Evolutionary conservation across 2,113 vertebrate species (phyloP), one percentile per base, ranked within the genome.

Genomic region (Crypturellus undulatus): DNA sequence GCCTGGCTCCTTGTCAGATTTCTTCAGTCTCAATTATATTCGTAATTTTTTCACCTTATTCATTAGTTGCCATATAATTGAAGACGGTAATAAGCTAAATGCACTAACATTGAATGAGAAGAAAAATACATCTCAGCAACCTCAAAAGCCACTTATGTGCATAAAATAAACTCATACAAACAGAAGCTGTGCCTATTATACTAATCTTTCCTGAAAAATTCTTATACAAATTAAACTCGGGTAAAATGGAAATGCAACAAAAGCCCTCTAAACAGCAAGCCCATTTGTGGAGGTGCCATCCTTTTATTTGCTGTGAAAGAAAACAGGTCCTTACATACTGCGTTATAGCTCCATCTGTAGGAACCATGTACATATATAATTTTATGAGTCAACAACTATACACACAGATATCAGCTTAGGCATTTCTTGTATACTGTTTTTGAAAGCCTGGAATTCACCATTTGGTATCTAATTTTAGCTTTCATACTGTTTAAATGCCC

Each of bases 291-390:
- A 81, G 43, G 76, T 9, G 6, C 2, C 81, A 89, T 30, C 22
- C 4, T 4, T 77, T 79, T 65, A 54, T 59, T 47, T 79, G 36
- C 45, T 70, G 43, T 45, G 54, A 45, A 84, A 76, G 24, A 49
- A 82, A 79, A 17, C 26, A 72, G 38, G 12, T n/a, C 17, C 12
- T 43, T 82, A 91, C 62, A 92, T 73, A 91, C 87, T 93, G 94
- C 91, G 49, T 92, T 89, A 87, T 85, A 96, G 96, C 94, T 95
- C 95, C 96, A 95, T 83, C 95, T 96, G 87, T 96, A 97, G 96
- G 94, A 95, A 87, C 40, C 71, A 38, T 79, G 75, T 49, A 92
- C 59, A 87, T 82, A 82, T 92, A 91, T 84, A 91, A 82, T 89
- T 62, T 49, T 42, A 26, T 69, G 34, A 85, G 16, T 70, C 59